These are phyloP conservation scores for Tragelaphus oryx DNA, from an alignment of 2,797 vertebrate genomes.

Conservation along the genomic window DNA sequence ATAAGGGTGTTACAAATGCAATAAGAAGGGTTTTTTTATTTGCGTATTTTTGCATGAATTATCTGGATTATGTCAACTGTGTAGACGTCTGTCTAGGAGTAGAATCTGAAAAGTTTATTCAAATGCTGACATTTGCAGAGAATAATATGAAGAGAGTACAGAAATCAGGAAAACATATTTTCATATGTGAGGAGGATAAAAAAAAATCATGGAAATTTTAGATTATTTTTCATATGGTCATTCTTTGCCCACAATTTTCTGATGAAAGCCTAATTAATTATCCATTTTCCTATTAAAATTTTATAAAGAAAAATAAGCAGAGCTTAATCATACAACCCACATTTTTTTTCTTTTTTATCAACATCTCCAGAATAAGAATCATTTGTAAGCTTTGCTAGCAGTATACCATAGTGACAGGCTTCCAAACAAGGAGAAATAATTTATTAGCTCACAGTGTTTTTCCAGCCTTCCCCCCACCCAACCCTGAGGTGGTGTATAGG, in stretches of 20 bases:
- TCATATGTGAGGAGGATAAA: neutral
- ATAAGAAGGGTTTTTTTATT: conserved; percentile 52
- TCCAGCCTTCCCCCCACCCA: conserved; percentile 41
- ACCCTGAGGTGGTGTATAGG: conserved; percentile 66
- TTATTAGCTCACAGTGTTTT: conserved; percentile 72
- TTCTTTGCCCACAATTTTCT: conserved; percentile 32
- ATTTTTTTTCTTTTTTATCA: conserved; percentile 33
- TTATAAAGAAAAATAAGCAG: conserved; percentile 37
- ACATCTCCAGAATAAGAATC: conserved; percentile 66
- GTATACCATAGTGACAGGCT: conserved; percentile 60
- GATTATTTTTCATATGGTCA: conserved; percentile 10
- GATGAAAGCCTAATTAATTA: conserved; percentile 33
- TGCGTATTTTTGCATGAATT: conserved; percentile 67
- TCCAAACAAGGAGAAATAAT: conserved; percentile 74
- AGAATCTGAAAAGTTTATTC: conserved; percentile 57
- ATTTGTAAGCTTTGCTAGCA: conserved; percentile 64
- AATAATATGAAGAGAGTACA: conserved; percentile 51
- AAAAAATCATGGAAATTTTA: conserved; percentile 24
- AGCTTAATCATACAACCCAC: neutral
- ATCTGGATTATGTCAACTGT: conserved; percentile 67
- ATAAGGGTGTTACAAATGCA: conserved; percentile 39
- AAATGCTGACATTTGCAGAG: conserved; percentile 64
- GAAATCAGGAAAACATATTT: conserved; percentile 56
- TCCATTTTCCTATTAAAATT: conserved; percentile 24
- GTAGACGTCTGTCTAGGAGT: conserved; percentile 58